Evolutionary conservation across 2,888 invertebrate genomes (phyloP).

Genomic region (Halictus quadricinctus): DNA sequence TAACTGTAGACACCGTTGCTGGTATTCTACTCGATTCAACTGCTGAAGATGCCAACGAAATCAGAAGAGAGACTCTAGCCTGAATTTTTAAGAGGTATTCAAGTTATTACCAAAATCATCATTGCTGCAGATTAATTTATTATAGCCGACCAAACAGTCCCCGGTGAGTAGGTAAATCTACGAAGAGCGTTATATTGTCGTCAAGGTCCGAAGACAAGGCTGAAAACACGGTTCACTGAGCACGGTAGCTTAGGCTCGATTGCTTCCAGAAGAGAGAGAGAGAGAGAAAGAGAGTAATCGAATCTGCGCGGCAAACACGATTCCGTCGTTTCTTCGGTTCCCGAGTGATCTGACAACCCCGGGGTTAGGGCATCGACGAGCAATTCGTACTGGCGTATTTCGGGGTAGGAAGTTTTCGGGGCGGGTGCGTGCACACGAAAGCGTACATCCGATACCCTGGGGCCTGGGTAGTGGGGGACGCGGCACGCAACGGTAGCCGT

Average conservation of each 20-base stretch:
- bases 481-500: conserved; percentile 51
- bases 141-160: too few relatives aligned
- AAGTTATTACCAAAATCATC: not conserved
- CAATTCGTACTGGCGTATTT: not conserved
- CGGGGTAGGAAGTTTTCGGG: not conserved
- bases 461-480: conserved; percentile 22
- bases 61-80: too few relatives aligned
- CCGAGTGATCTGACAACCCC: not conserved
- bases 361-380: not conserved
- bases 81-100: too few relatives aligned
- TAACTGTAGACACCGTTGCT: not conserved
- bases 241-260: not conserved
- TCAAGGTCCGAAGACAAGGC: not conserved
- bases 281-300: not conserved
- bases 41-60: not conserved
- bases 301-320: not conserved
- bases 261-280: not conserved
- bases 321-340: conserved; percentile 5
- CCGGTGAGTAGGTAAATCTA: too few relatives aligned
- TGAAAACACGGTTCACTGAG: not conserved
- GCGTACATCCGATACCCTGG: conserved; percentile 52
- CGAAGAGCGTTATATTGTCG: not conserved
- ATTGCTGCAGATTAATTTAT: too few relatives aligned
- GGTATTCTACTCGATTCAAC: not conserved
- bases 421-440: conserved; percentile 41